Base-by-base conservation (phyloP, 2,888 invertebrate genomes). In the Trachelus iudaicus region DNA sequence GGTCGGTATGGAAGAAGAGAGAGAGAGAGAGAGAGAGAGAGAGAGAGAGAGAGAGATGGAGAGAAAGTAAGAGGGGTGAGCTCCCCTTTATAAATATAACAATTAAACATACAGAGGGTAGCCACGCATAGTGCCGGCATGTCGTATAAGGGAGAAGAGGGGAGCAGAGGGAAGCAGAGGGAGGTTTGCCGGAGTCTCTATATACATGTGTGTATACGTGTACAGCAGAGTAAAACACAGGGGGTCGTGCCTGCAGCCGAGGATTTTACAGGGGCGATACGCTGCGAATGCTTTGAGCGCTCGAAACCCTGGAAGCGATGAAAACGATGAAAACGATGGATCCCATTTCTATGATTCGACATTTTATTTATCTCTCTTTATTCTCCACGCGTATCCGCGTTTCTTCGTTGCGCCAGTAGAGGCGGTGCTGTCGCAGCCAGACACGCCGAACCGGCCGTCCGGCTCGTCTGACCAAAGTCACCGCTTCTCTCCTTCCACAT, bases 31-130 rank as follows among this genome's bases (percentile, higher is more conserved):
- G 34, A 34, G 12, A 69, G 30, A 71, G 69, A 11, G 34, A 34
- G 34, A 9, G 69, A 15, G 69, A 30, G 69, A 30, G n/a, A 30
- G n/a, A n/a, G n/a, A 23, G 15, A 69, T 4, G 6, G 69, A 69
- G 69, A 69, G 69, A 33, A 30, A 30, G 31, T 56, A 23, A 56
- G 40, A 56, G 40, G 40, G 40, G 40, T 23, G 40, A 33, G 71
- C 71, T 30, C 80, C 76, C 74, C 74, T 73, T 73, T 73, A 73
- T 85, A 85, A 84, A 85, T 84, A 84, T 84, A 85, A 85, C 85
- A 84, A 85, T 85, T 85, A 85, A 85, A 78, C 79, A 81, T 77
- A 79, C 75, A 79, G 81, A 79, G 81, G 83, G 77, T 71, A 31
- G 71, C 71, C 71, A 34, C n/a, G 34, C 74, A 34, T 34, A 73